Conservation (phyloP, 2,113 vertebrate species). For the Lepisosteus osseus region DNA sequence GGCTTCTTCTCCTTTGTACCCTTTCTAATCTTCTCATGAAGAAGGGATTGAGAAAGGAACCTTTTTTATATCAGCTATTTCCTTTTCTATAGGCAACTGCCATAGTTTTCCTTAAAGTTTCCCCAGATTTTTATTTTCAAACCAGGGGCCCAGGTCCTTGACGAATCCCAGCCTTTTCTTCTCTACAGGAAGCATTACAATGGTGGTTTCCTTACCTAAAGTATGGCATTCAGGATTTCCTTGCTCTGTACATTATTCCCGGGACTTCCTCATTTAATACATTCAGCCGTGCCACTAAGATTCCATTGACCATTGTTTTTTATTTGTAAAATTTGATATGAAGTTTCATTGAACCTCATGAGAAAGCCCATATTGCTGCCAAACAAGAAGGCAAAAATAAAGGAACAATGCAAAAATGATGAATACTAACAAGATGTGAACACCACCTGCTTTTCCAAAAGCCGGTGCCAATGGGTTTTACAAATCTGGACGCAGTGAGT, state of each 20-base stretch:
- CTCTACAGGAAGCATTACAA: neutral
- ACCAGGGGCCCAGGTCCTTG: neutral
- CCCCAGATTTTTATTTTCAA: neutral
- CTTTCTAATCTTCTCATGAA: too few species aligned
- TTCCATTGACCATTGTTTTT: constrained; percentile 9
- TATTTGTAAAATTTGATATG: neutral
- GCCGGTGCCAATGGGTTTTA: too few species aligned
- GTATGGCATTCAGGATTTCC: constrained; percentile 10
- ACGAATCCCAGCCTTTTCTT: neutral
- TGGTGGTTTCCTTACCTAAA: neutral
- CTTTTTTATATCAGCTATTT: neutral
- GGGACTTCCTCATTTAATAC: neutral
- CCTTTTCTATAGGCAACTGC: neutral
- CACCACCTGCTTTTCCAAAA: too few species aligned
- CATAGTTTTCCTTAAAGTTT: neutral
- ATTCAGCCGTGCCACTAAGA: neutral
- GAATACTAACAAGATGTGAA: neutral
- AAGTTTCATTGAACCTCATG: neutral
- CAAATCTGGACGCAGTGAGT: too few species aligned
- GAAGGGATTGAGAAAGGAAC: too few species aligned
- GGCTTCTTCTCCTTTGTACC: too few species aligned
- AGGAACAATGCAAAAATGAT: neutral
- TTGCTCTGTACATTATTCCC: constrained; percentile 14
- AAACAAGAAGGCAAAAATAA: neutral
- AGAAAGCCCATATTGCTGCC: neutral